Evolutionary conservation across 2,888 invertebrate species (phyloP).

Genomic region (Caenorhabditis sinica): DNA sequence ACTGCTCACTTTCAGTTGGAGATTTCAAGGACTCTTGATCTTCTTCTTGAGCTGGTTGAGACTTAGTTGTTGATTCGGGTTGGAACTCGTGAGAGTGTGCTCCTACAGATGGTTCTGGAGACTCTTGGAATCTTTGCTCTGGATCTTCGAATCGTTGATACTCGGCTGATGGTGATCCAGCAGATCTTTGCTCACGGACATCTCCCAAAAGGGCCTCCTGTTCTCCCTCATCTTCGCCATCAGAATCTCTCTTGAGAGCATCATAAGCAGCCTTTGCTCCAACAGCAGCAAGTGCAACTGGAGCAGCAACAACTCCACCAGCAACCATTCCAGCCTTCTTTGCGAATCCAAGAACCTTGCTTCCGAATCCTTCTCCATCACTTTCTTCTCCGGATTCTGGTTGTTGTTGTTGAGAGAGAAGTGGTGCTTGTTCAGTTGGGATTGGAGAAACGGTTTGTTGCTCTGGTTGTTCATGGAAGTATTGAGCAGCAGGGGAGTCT

Average conservation of each 20-base stretch:
- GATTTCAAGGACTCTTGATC: constrained; percentile 43
- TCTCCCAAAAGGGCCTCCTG: constrained; percentile 37
- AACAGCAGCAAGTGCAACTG: constrained; percentile 73
- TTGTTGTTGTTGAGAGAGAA: constrained; percentile 37
- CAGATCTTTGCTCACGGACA: constrained; percentile 12
- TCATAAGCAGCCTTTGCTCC: constrained; percentile 76
- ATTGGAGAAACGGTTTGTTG: constrained; percentile 27
- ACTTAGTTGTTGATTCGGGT: constrained; percentile 5
- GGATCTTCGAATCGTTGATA: constrained; percentile 9
- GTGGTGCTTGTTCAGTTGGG: constrained; percentile 45
- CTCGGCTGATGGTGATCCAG: constrained; percentile 27
- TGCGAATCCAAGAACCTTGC: constrained; percentile 70
- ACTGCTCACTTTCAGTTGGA: constrained; percentile 12
- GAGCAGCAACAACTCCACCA: constrained; percentile 75
- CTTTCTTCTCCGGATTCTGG: constrained; percentile 53
- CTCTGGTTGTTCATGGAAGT: constrained; percentile 33
- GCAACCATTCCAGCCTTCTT: constrained; percentile 75
- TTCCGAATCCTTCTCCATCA: constrained; percentile 65
- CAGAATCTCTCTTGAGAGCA: constrained; percentile 66
- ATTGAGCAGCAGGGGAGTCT: constrained; percentile 34
- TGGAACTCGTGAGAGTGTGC: constrained; percentile 1
- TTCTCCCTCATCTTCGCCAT: constrained; percentile 55
- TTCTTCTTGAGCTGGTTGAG: neutral
- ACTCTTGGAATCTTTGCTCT: constrained; percentile 26
- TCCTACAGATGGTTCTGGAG: constrained; percentile 31